Percentiles rank a stretch among this genome's conserved stretches.
These are phyloP conservation scores for Acinonyx jubatus DNA, from an alignment of 2,113 vertebrate species.

Conservation along the genomic window DNA sequence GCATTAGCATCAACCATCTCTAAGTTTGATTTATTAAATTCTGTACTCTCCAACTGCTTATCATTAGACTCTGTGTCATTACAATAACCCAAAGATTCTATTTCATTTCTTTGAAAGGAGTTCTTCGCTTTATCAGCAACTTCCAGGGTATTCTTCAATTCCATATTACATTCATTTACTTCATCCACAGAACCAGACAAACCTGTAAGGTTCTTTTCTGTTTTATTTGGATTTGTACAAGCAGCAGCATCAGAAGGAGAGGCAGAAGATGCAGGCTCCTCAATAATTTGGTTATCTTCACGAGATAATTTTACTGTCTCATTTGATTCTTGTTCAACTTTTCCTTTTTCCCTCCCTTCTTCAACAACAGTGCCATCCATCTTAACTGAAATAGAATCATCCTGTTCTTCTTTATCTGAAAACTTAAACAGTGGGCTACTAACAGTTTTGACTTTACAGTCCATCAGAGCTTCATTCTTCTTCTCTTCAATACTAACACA, in stretches of 20 bases:
- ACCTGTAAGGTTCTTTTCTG: slow-evolving; percentile 81
- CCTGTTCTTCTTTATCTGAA: slow-evolving; percentile 72
- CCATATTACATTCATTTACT: slow-evolving; percentile 62
- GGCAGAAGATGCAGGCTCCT: slow-evolving; percentile 70
- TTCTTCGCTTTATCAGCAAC: slow-evolving; percentile 57
- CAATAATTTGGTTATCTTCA: slow-evolving; percentile 61
- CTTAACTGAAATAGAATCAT: slow-evolving; percentile 65
- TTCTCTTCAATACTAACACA: slow-evolving; percentile 74
- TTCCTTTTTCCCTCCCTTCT: slow-evolving; percentile 65
- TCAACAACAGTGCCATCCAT: slow-evolving; percentile 49
- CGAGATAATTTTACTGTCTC: slow-evolving; percentile 67
- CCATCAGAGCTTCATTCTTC: slow-evolving; percentile 70
- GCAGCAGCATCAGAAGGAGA: slow-evolving; percentile 76
- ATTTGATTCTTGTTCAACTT: slow-evolving; percentile 75
- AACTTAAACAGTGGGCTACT: slow-evolving; percentile 69
- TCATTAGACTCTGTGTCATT: slow-evolving; percentile 59
- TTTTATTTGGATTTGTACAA: slow-evolving; percentile 86
- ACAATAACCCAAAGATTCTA: slow-evolving; percentile 65
- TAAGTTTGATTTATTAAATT: slow-evolving; percentile 74
- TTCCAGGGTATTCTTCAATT: slow-evolving; percentile 59
- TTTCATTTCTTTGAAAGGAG: slow-evolving; percentile 65
- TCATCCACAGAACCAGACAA: slow-evolving; percentile 66
- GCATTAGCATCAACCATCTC: slow-evolving; percentile 65
- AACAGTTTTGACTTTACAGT: slow-evolving; percentile 60
- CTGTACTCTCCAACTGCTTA: slow-evolving; percentile 58